These are phyloP conservation scores for Pseudanteris insignis DNA, from an alignment of 2,888 invertebrate genomes.

Conservation along the genomic window DNA sequence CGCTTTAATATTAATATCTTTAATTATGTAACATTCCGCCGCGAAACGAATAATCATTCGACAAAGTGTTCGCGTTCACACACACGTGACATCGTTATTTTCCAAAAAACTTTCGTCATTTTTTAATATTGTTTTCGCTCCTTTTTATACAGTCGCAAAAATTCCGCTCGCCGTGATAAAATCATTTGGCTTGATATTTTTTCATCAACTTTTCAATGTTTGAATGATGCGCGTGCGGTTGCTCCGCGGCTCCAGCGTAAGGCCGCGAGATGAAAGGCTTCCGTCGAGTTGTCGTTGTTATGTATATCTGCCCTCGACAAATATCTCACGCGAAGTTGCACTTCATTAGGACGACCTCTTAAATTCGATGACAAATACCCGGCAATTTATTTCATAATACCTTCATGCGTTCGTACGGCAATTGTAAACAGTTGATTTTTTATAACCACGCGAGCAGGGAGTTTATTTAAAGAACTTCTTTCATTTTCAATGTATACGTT, in stretches of 20 bases:
- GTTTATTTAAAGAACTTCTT: not conserved
- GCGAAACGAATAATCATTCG: not conserved
- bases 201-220: conserved; percentile 1
- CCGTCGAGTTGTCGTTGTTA: conserved; percentile 8
- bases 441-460: not conserved
- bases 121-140: no score
- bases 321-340: no score
- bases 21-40: conserved; percentile 5
- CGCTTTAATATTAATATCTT: conserved; percentile 7
- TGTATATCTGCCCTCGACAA: conserved; percentile 14
- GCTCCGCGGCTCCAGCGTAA: not conserved
- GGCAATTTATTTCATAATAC: conserved; percentile 11
- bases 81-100: no score
- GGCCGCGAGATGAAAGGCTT: conserved; percentile 15
- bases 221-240: conserved; percentile 2
- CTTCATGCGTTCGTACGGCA: not conserved
- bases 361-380: conserved; percentile 10
- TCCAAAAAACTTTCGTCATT: no score
- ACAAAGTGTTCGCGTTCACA: no score
- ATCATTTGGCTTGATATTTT: conserved; percentile 4
- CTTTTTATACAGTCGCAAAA: no score
- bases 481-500: no score
- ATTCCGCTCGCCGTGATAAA: not conserved
- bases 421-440: conserved; percentile 13
- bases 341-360: conserved; percentile 5